Conservation (phyloP, 2,888 invertebrate genomes). For the Phytoseiulus persimilis region DNA sequence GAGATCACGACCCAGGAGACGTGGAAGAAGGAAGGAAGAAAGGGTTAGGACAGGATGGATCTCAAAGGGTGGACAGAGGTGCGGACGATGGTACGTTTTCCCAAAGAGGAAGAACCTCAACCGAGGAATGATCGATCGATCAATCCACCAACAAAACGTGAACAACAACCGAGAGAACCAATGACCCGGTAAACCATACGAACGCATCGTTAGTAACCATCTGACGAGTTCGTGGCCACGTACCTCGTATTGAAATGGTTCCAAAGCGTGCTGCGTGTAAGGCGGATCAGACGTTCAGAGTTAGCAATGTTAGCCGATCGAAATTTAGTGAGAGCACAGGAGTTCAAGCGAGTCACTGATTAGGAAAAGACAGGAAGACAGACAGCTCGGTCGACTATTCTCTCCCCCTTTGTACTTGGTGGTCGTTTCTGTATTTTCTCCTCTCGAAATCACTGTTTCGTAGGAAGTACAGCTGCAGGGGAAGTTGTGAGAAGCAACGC, state of each 20-base stretch:
- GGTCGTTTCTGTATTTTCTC: too few species aligned
- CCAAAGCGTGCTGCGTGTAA: constrained; percentile 47
- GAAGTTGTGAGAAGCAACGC: background rate
- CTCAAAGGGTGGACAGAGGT: constrained; percentile 24
- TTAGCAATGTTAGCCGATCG: constrained; percentile 41
- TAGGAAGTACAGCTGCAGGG: background rate
- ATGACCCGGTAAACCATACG: background rate
- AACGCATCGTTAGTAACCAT: background rate
- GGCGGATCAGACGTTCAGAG: constrained; percentile 43
- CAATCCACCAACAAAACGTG: background rate
- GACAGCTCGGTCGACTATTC: too few species aligned
- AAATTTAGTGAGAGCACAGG: constrained; percentile 14
- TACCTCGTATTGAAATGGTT: constrained; percentile 48
- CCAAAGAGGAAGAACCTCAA: background rate
- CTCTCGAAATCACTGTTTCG: background rate
- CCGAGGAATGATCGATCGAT: background rate
- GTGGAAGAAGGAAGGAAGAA: constrained; percentile 39
- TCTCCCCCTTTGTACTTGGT: too few species aligned
- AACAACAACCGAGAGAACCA: background rate
- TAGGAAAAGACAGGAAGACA: constrained; percentile 38
- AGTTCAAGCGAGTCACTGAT: constrained; percentile 7
- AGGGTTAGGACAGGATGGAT: constrained; percentile 14
- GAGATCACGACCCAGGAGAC: background rate
- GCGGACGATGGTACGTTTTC: background rate
- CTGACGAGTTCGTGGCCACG: constrained; percentile 42